Evolutionary conservation across 2,113 vertebrate genomes (phyloP).

Genomic region (Heterotis niloticus): DNA sequence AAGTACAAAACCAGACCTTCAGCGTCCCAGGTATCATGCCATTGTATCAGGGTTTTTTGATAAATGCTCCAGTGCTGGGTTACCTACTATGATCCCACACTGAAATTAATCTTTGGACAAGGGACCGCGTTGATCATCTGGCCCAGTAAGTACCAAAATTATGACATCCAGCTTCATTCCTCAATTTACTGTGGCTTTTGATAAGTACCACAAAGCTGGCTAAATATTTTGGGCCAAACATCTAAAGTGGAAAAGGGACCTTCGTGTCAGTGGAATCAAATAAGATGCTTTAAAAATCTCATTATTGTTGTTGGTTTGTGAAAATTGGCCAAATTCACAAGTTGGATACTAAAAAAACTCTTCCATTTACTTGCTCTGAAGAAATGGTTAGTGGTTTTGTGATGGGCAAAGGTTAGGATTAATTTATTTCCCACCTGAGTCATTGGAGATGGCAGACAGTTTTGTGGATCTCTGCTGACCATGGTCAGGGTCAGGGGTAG

Average conservation of each 20-base stretch:
- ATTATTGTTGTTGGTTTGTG: neutral
- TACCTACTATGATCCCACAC: too few species aligned
- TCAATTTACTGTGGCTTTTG: neutral
- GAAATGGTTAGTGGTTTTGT: neutral
- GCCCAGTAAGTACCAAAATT: constrained; percentile 37
- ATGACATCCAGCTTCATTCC: too few species aligned
- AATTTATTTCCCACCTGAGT: too few species aligned
- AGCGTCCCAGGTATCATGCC: neutral
- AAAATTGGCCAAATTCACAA: neutral
- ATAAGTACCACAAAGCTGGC: neutral
- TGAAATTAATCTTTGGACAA: constrained; percentile 34
- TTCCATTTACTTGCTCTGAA: too few species aligned
- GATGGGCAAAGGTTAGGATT: neutral
- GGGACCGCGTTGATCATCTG: constrained; percentile 30
- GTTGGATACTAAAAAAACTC: too few species aligned
- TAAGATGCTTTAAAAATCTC: neutral
- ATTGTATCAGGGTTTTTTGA: too few species aligned
- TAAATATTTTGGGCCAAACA: too few species aligned
- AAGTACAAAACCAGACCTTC: constrained; percentile 38
- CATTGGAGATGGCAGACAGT: too few species aligned
- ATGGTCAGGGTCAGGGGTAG: too few species aligned
- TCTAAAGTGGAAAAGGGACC: neutral
- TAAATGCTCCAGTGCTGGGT: too few species aligned
- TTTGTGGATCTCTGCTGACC: too few species aligned
- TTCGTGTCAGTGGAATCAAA: neutral